Percentiles rank a stretch among this genome's conserved stretches.
These are phyloP conservation scores for Pelodiscus sinensis DNA, from an alignment of 2,113 vertebrate genomes.

Conservation along the genomic window DNA sequence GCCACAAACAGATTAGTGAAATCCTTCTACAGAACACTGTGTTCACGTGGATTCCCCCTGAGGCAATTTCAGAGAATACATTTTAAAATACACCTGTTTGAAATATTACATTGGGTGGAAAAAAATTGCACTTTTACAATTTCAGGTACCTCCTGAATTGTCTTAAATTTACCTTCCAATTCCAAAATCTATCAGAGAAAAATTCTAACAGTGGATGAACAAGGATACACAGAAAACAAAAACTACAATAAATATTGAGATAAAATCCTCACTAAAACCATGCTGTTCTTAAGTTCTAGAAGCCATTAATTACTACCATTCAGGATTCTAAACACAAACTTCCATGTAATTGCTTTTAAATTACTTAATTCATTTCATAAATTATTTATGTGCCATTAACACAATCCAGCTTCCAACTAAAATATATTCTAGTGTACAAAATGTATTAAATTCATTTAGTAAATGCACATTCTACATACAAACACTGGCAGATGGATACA, in stretches of 20 bases:
- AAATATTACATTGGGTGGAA: background rate
- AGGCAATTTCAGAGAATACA: background rate
- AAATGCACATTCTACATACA: background rate
- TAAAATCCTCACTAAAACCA: constrained; percentile 23
- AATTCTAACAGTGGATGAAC: background rate
- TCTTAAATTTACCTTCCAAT: background rate
- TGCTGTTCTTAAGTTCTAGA: constrained; percentile 26
- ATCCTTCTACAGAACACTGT: background rate
- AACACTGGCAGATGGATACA: background rate
- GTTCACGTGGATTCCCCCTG: background rate
- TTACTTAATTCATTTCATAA: constrained; percentile 33
- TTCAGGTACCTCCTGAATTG: background rate
- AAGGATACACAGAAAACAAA: background rate
- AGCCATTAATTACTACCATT: constrained; percentile 24
- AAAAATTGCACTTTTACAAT: background rate
- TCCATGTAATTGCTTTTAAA: constrained; percentile 61
- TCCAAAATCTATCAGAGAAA: background rate
- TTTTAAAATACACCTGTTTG: background rate
- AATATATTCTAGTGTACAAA: constrained; percentile 20
- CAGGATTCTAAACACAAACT: constrained; percentile 30
- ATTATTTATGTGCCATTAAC: constrained; percentile 54
- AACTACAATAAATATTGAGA: background rate
- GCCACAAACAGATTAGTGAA: background rate
- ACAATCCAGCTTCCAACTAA: background rate
- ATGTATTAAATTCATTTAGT: constrained; percentile 1